Evolutionary conservation across 2,888 invertebrate species (phyloP), one percentile per base, ranked within the genome.

Genomic region (Perizoma flavofasciatum): DNA sequence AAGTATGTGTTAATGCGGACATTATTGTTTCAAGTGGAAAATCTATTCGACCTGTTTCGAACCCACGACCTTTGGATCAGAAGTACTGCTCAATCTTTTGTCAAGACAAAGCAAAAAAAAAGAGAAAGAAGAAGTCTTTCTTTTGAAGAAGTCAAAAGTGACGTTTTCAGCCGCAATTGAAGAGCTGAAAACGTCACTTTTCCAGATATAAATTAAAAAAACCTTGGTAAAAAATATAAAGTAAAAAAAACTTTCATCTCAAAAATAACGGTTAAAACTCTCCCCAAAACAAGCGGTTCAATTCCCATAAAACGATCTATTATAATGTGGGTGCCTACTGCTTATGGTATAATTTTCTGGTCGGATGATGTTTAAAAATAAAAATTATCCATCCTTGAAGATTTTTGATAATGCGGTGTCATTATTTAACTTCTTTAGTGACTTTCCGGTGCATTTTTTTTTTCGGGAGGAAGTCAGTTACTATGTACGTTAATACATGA

Each of bases 341-440:
- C 44, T 56, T 56, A 55, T n/a, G 53, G 40, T 40, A 64, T 66
- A 55, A 69, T 75, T 73, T 73, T 72, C 69, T 71, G 70, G 61
- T 63, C 63, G 63, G 68, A 59, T 68, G 67, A 55, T 52, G 55
- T 59, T 66, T 62, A 57, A 60, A 54, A 68, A 70, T 72, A 72
- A 73, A 75, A 74, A 60, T 72, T 59, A 73, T 70, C 73, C 60
- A 71, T 59, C 70, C 71, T 67, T 61, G 67, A 74, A 73, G 68
- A 70, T 70, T 69, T 58, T 54, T 66, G 65, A 71, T 71, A 66
- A 66, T 64, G 11, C 50, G 11, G 22, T 57, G 55, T 54, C 65
- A 43, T 65, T 67, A 66, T 66, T 65, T 68, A 49, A 32, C 57
- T 55, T 47, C 44, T 59, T 61, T 61, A 60, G 56, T 50, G 11